Conservation (phyloP, 1,140 invertebrate genomes). For the Adelges cooleyi region DNA sequence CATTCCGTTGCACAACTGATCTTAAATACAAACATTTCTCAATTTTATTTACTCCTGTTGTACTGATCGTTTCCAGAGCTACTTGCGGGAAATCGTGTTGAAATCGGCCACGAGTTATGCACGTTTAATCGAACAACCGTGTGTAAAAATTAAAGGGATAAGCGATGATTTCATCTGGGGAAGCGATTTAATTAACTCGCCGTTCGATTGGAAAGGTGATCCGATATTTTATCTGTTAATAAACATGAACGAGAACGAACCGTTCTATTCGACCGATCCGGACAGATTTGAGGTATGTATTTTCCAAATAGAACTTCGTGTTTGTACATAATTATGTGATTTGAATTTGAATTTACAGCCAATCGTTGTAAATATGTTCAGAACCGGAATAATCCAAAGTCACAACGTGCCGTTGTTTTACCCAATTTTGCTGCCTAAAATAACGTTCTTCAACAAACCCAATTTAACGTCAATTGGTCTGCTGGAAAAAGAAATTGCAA, state of each 20-base stretch:
- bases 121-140: neutral
- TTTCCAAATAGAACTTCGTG: too few relatives aligned
- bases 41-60: too few relatives aligned
- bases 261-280: neutral
- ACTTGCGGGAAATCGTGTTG: neutral
- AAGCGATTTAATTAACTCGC: neutral
- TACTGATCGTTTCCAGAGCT: too few relatives aligned
- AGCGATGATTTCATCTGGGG: neutral
- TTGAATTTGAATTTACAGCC: neutral
- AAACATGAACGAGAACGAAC: neutral
- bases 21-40: too few relatives aligned
- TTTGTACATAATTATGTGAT: too few relatives aligned
- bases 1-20: too few relatives aligned
- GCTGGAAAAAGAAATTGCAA: neutral
- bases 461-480: neutral
- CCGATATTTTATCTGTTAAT: neutral
- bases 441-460: neutral
- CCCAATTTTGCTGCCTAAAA: neutral
- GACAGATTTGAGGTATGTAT: slow-evolving; percentile 9
- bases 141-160: neutral
- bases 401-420: neutral
- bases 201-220: neutral
- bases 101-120: neutral
- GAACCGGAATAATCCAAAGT: neutral
- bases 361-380: neutral